Evolutionary conservation across 1,140 invertebrate genomes (phyloP).

Genomic region (Atta cephalotes): DNA sequence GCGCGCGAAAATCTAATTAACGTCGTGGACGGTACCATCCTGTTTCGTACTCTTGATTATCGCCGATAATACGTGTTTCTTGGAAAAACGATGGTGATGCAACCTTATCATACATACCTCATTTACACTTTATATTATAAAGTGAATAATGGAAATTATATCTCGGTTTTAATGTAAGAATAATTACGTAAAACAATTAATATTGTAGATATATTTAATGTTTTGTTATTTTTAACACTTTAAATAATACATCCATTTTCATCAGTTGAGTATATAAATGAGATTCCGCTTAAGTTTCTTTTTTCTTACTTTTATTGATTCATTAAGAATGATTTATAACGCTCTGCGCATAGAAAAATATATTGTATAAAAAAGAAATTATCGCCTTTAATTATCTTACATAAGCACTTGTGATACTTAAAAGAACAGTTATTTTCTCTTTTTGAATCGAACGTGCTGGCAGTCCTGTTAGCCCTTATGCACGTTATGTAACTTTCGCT

Average conservation of each 20-base stretch:
- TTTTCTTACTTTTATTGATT: background rate
- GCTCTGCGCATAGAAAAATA: background rate
- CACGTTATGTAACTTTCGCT: slow-evolving; percentile 24
- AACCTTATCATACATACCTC: background rate
- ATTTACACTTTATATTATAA: background rate
- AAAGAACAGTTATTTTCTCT: background rate
- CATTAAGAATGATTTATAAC: too few relatives aligned
- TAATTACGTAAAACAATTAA: background rate
- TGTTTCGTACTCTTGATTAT: slow-evolving; percentile 33
- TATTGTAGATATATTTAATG: background rate
- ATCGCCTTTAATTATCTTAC: background rate
- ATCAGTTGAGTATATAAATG: background rate
- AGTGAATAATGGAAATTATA: background rate
- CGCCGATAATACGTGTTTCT: background rate
- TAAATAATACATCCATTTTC: background rate
- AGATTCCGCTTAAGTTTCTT: background rate
- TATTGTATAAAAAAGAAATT: background rate
- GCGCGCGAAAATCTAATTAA: slow-evolving; percentile 54
- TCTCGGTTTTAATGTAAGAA: background rate
- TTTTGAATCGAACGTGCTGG: background rate
- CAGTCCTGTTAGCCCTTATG: background rate
- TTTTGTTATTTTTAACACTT: background rate
- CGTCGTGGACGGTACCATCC: slow-evolving; percentile 30
- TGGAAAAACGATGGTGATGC: background rate
- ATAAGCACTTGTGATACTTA: background rate